Evolutionary conservation across 2,888 invertebrate species (phyloP).

Genomic region (Cylindroiulus punctatus): DNA sequence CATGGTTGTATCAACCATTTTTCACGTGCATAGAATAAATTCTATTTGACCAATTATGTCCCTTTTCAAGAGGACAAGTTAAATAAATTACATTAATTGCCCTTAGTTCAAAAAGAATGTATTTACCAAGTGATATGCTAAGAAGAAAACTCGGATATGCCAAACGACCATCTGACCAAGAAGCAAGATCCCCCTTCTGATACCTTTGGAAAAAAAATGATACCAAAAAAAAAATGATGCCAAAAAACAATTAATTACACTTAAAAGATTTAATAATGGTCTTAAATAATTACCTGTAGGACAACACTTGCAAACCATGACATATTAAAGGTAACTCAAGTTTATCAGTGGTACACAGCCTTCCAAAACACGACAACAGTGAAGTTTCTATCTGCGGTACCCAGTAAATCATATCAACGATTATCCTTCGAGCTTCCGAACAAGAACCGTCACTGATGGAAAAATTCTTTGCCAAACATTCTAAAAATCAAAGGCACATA

Average conservation of each 20-base stretch:
- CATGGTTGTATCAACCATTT: not conserved
- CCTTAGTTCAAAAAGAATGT: too few relatives aligned
- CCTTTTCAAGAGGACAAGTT: too few relatives aligned
- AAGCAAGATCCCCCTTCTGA: not conserved
- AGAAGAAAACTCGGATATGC: constrained; percentile 26
- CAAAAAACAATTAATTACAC: not conserved
- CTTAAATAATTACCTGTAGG: too few relatives aligned
- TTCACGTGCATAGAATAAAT: not conserved
- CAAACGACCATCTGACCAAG: not conserved
- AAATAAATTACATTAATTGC: too few relatives aligned
- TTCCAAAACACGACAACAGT: not conserved
- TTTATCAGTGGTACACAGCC: not conserved
- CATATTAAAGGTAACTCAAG: not conserved
- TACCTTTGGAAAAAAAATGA: not conserved
- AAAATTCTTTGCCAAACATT: not conserved
- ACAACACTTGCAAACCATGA: not conserved
- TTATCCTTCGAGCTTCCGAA: not conserved
- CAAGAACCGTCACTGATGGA: not conserved
- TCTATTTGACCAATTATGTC: too few relatives aligned
- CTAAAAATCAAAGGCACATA: not conserved
- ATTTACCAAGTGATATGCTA: constrained; percentile 24
- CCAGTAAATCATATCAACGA: constrained; percentile 41
- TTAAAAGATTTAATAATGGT: not conserved
- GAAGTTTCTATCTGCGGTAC: not conserved
- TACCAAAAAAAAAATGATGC: not conserved